Conservation (phyloP, 2,888 invertebrate species). For the Dasysyrphus albostriatus region DNA sequence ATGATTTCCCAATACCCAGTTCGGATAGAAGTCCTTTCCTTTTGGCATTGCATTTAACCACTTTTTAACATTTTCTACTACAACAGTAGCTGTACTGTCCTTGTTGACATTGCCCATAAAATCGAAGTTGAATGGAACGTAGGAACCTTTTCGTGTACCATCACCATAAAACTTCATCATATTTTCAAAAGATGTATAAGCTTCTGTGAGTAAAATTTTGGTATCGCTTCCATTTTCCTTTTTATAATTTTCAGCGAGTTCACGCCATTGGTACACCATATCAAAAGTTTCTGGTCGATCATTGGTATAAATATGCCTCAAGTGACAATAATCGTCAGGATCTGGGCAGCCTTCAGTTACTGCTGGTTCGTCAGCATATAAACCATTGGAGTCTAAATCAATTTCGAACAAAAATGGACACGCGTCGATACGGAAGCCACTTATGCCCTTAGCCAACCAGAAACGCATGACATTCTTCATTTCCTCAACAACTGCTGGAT, state of each 20-base stretch:
- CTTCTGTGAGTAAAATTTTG: slow-evolving; percentile 86
- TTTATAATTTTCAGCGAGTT: slow-evolving; percentile 86
- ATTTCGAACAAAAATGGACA: slow-evolving; percentile 82
- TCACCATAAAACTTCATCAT: slow-evolving; percentile 87
- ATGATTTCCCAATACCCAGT: slow-evolving; percentile 88
- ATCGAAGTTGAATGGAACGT: slow-evolving; percentile 88
- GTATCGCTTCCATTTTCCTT: slow-evolving; percentile 81
- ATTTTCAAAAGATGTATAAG: slow-evolving; percentile 85
- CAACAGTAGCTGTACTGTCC: slow-evolving; percentile 84
- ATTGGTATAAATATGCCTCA: slow-evolving; percentile 87
- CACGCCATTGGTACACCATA: slow-evolving; percentile 88
- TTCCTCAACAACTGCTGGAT: slow-evolving; percentile 83
- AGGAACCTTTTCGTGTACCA: slow-evolving; percentile 84
- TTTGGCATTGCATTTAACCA: slow-evolving; percentile 86
- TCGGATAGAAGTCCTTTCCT: slow-evolving; percentile 78
- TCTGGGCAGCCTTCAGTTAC: slow-evolving; percentile 83
- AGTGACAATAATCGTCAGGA: slow-evolving; percentile 85
- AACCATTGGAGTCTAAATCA: slow-evolving; percentile 75
- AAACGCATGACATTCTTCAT: slow-evolving; percentile 87
- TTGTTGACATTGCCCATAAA: slow-evolving; percentile 84
- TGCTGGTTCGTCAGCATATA: slow-evolving; percentile 83
- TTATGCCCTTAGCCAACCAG: slow-evolving; percentile 87
- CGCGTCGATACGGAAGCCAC: slow-evolving; percentile 87
- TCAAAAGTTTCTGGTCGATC: slow-evolving; percentile 86
- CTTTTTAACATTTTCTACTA: slow-evolving; percentile 84